Conservation (phyloP, 2,888 invertebrate species). For the Hymenopus coronatus region DNA sequence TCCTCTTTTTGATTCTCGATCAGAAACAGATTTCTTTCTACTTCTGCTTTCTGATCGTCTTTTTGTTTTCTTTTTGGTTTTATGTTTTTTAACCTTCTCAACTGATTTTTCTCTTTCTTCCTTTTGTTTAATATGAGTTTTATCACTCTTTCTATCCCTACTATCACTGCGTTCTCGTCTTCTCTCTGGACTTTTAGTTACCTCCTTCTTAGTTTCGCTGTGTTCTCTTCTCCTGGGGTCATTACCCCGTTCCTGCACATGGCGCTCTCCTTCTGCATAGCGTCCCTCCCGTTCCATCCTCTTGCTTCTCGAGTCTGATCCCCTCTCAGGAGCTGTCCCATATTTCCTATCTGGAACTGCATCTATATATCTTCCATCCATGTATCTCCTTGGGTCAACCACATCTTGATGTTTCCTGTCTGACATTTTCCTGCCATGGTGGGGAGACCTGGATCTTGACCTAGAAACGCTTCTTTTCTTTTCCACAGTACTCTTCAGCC, state of each 20-base stretch:
- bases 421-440: conserved; percentile 14
- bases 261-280: conserved; percentile 43
- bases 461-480: conserved; percentile 27
- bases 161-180: conserved; percentile 36
- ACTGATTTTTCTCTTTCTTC: conserved; percentile 37
- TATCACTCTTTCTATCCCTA: conserved; percentile 45
- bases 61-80: conserved; percentile 33
- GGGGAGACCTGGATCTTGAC: conserved; percentile 29
- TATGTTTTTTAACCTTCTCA: conserved; percentile 38
- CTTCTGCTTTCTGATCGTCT: conserved; percentile 31
- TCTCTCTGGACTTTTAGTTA: conserved; percentile 38
- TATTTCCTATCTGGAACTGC: background rate
- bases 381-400: background rate
- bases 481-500: conserved; percentile 32
- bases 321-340: no score
- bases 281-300: background rate
- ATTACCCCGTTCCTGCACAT: conserved; percentile 49
- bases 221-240: conserved; percentile 24
- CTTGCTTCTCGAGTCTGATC: background rate
- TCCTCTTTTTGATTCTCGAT: conserved; percentile 26
- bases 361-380: background rate
- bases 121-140: conserved; percentile 40
- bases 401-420: background rate
- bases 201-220: conserved; percentile 28
- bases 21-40: conserved; percentile 26